A percentile compares a stretch with the other conserved stretches of the same genome.
These are phyloP conservation scores for Resseliella maxima DNA, from an alignment of 2,888 invertebrate species.

Conservation along the genomic window DNA sequence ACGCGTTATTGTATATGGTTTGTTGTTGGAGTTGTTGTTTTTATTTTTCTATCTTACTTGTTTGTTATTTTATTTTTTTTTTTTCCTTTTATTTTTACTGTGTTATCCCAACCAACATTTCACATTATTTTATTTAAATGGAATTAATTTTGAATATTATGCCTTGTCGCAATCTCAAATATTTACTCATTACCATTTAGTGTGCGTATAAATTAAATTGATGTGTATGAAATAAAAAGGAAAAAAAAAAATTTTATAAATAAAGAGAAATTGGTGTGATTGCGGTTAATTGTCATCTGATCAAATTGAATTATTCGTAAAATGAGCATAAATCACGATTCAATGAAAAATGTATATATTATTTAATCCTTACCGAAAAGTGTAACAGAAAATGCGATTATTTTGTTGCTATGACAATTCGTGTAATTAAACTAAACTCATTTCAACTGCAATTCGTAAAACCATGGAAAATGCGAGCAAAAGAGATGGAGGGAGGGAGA, in stretches of 20 bases:
- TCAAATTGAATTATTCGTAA: background rate
- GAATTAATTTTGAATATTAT: background rate
- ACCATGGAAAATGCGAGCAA: background rate
- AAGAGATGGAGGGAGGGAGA: too few species aligned
- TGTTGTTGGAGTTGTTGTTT: too few species aligned
- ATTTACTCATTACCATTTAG: background rate
- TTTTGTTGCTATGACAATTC: slow-evolving; percentile 4
- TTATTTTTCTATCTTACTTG: background rate
- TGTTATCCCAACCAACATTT: background rate
- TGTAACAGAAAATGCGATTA: background rate
- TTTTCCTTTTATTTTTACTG: background rate
- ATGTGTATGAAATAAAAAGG: background rate
- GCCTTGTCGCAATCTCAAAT: background rate
- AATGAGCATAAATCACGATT: background rate
- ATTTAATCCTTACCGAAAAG: background rate
- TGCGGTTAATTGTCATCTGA: background rate
- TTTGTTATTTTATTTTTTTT: too few species aligned
- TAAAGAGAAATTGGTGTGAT: too few species aligned
- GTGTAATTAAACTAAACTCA: background rate
- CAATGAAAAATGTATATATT: background rate
- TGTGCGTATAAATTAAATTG: background rate
- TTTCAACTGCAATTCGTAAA: background rate
- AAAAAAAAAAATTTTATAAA: too few species aligned
- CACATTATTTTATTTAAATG: background rate
- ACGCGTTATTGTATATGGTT: too few species aligned